phyloP scores from a whole-genome alignment of 2,113 vertebrate genomes.

The Recurvirostra avosetta region DNA sequence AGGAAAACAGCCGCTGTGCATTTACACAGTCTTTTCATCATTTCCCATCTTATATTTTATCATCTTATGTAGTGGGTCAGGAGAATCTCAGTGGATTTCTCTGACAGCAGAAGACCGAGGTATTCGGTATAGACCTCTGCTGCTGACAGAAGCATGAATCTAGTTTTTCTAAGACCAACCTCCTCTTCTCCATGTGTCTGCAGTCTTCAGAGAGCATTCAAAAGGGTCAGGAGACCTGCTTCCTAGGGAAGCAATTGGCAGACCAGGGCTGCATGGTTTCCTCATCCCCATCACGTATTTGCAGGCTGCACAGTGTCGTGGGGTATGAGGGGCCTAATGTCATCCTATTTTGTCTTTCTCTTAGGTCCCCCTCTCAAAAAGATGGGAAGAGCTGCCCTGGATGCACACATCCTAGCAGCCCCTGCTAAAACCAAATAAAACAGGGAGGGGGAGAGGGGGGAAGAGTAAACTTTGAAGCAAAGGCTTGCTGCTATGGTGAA shows the following conservation, averaged over 20 bases:
- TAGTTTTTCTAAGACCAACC: neutral
- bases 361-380: neutral
- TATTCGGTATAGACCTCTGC: neutral
- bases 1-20: neutral
- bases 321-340: neutral
- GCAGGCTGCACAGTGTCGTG: neutral
- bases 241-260: neutral
- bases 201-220: neutral
- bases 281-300: rapidly evolving
- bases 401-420: neutral
- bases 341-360: neutral
- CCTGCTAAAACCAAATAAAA: neutral
- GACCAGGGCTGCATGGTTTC: neutral
- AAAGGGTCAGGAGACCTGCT: neutral
- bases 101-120: neutral
- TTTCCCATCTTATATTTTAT: neutral
- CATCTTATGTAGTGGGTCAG: neutral
- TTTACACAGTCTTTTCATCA: neutral
- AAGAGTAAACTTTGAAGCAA: neutral
- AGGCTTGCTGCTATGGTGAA: neutral
- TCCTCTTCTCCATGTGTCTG: neutral
- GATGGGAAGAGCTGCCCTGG: neutral
- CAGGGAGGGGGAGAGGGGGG: neutral
- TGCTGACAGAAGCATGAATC: neutral
- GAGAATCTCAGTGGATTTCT: neutral